Conservation (phyloP, 2,113 vertebrate species). For the Polypterus senegalus region DNA sequence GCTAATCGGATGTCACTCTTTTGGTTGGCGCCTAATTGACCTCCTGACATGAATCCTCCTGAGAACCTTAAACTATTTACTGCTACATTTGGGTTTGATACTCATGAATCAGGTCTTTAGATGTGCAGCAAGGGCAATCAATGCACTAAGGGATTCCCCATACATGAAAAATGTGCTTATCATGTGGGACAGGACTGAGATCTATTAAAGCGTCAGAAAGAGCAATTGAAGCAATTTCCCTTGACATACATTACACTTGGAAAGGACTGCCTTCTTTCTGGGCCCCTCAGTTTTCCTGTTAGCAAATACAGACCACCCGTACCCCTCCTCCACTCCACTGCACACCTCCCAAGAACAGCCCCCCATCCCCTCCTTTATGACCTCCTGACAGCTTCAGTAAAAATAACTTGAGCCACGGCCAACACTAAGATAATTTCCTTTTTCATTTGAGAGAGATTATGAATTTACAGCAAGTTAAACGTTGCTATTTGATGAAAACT, state of each 20-base stretch:
- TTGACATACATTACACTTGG: constrained; percentile 11
- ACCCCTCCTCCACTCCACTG: neutral
- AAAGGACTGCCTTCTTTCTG: constrained; percentile 3
- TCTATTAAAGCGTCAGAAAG: constrained; percentile 12
- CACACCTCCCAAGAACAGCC: constrained; percentile 7
- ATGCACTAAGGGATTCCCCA: neutral
- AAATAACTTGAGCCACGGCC: constrained; percentile 18
- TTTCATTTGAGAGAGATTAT: too few species aligned
- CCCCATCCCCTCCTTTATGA: constrained; percentile 18
- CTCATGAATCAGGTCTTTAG: constrained; percentile 35
- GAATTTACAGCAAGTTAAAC: too few species aligned
- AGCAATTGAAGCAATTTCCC: constrained; percentile 13
- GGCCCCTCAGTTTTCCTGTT: neutral
- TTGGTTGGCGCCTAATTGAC: constrained; percentile 49
- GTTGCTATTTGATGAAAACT: too few species aligned
- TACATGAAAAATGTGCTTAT: constrained; percentile 7
- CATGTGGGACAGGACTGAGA: constrained; percentile 4
- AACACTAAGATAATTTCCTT: constrained; percentile 15
- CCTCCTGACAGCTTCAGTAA: constrained; percentile 23
- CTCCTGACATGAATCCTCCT: constrained; percentile 36
- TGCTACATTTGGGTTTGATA: constrained; percentile 39
- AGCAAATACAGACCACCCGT: neutral
- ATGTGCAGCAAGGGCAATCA: constrained; percentile 21
- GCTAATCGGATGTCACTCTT: constrained; percentile 22
- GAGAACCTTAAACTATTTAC: constrained; percentile 30